These are phyloP conservation scores for Tauraco hartlaubi DNA, from an alignment of 2,797 vertebrate species.

Conservation along the genomic window DNA sequence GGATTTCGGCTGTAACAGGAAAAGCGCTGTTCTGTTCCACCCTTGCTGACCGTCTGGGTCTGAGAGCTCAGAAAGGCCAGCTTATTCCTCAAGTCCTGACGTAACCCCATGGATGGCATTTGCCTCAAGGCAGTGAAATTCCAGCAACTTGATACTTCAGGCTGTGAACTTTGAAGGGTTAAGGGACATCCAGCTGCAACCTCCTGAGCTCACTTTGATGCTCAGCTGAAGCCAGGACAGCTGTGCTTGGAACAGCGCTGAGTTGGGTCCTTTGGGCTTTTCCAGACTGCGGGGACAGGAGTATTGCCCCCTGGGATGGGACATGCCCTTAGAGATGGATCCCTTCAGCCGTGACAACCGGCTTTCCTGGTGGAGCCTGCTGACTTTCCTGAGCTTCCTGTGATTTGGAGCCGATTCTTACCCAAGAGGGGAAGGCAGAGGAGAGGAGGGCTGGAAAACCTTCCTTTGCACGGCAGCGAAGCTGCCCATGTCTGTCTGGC, in stretches of 20 bases:
- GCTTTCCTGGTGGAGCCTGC: not conserved
- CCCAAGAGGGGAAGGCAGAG: not conserved
- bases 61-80: slow-evolving; percentile 22
- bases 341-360: accelerated
- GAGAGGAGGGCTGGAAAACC: not conserved
- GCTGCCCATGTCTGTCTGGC: accelerated
- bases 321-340: not conserved
- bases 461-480: not conserved
- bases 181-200: not conserved
- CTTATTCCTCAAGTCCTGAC: slow-evolving; percentile 52
- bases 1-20: slow-evolving; percentile 6
- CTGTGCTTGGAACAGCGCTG: not conserved
- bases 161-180: slow-evolving; percentile 22
- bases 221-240: not conserved
- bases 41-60: not conserved
- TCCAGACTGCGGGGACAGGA: not conserved
- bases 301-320: not conserved
- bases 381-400: not conserved
- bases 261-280: not conserved
- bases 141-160: not conserved
- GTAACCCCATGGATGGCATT: slow-evolving; percentile 36
- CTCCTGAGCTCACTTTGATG: not conserved
- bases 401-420: not conserved
- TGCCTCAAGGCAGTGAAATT: slow-evolving; percentile 47
- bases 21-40: slow-evolving; percentile 48